Evolutionary conservation across 2,888 invertebrate species (phyloP).

Genomic region (Crossocerus cetratus): DNA sequence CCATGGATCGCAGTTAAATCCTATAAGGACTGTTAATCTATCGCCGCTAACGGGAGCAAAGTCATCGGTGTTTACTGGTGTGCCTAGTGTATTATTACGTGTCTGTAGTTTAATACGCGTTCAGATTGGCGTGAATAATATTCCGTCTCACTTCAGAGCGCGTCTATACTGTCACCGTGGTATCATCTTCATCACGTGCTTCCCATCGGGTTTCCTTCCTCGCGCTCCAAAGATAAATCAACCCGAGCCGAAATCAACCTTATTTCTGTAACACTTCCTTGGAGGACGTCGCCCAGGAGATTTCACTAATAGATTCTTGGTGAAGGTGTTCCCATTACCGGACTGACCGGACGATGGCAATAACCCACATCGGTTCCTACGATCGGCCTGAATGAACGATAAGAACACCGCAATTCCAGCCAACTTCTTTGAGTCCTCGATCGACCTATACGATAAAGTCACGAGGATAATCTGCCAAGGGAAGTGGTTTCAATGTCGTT

Average conservation of each 20-base stretch:
- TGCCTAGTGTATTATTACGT: no score
- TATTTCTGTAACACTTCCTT: slow-evolving; percentile 16
- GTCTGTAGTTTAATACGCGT: no score
- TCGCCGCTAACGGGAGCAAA: no score
- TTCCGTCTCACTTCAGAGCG: no score
- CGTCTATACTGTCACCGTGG: no score
- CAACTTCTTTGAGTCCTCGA: not conserved
- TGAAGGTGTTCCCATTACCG: slow-evolving; percentile 54
- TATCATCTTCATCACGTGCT: no score
- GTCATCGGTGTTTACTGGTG: no score
- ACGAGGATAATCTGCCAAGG: not conserved
- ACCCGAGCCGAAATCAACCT: not conserved
- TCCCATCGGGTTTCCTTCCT: not conserved
- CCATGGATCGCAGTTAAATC: no score
- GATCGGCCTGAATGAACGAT: slow-evolving; percentile 15
- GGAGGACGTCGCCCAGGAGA: slow-evolving; percentile 5
- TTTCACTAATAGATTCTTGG: slow-evolving; percentile 50
- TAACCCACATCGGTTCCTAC: slow-evolving; percentile 33
- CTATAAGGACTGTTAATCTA: no score
- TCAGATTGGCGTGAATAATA: no score
- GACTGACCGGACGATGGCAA: not conserved
- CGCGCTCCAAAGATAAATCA: not conserved
- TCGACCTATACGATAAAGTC: no score
- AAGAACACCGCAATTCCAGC: slow-evolving; percentile 9
- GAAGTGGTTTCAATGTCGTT: slow-evolving; percentile 28